Evolutionary conservation across 2,797 vertebrate species (phyloP).

Genomic region (Natrix natrix): DNA sequence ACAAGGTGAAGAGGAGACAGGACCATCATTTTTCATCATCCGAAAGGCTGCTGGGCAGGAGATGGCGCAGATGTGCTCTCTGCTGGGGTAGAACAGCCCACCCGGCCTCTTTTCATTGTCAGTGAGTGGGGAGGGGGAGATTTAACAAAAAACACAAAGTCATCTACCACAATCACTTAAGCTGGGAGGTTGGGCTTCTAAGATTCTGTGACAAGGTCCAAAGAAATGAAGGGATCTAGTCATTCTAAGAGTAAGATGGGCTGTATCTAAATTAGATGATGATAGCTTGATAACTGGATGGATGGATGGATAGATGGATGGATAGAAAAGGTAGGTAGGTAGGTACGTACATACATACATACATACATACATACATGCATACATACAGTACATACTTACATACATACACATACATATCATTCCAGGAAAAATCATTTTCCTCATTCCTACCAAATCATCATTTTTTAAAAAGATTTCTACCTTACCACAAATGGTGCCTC

Average conservation of each 20-base stretch:
- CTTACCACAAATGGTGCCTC: neutral
- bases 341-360: too few species aligned
- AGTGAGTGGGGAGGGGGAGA: neutral
- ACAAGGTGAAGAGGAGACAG: neutral
- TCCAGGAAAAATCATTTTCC: neutral
- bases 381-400: too few species aligned
- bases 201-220: neutral
- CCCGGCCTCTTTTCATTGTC: neutral
- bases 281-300: neutral
- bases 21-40: neutral
- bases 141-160: neutral
- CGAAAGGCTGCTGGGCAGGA: neutral
- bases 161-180: neutral
- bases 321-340: too few species aligned
- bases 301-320: too few species aligned
- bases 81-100: neutral
- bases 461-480: too few species aligned
- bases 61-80: neutral
- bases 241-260: neutral
- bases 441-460: neutral
- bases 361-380: too few species aligned
- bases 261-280: neutral
- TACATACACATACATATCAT: too few species aligned
- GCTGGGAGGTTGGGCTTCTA: neutral
- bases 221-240: neutral